Conservation (phyloP, 2,113 vertebrate genomes). For the Gorsachius goisagi region DNA sequence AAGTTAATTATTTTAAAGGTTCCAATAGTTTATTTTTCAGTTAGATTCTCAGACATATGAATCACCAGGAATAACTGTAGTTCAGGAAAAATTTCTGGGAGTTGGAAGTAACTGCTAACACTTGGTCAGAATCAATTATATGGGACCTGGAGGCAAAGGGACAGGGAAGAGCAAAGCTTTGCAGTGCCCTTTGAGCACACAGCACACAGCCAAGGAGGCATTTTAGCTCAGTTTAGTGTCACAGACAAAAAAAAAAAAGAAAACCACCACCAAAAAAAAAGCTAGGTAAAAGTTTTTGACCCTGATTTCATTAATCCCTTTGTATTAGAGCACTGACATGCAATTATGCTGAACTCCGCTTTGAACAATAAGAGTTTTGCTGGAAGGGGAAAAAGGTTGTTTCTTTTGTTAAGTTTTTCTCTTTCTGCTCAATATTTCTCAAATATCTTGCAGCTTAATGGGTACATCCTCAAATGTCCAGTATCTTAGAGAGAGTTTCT, state of each 20-base stretch:
- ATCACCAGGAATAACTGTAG: slow-evolving; percentile 34
- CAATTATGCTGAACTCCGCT: not conserved
- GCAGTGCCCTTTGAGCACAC: not conserved
- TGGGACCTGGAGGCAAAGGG: slow-evolving; percentile 1
- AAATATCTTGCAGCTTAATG: not conserved
- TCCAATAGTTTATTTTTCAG: slow-evolving; percentile 59
- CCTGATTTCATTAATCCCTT: not conserved
- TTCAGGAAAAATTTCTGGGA: slow-evolving; percentile 48
- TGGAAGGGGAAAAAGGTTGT: not conserved
- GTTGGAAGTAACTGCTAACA: not conserved
- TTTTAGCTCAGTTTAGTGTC: not conserved
- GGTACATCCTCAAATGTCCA: not conserved
- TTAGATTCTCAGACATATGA: slow-evolving; percentile 64
- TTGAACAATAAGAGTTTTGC: not conserved
- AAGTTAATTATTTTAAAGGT: slow-evolving; percentile 55
- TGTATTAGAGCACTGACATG: not conserved
- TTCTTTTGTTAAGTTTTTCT: not conserved
- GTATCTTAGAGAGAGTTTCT: not conserved
- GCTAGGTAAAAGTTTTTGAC: not conserved
- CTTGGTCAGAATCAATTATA: slow-evolving; percentile 39
- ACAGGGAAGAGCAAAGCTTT: not conserved
- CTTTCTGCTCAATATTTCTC: not conserved
- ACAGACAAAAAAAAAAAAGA: not conserved
- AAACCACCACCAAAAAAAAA: not conserved
- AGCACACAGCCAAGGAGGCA: not conserved